phyloP scores from a whole-genome alignment of 2,888 invertebrate species.

The Ischnura elegans region DNA sequence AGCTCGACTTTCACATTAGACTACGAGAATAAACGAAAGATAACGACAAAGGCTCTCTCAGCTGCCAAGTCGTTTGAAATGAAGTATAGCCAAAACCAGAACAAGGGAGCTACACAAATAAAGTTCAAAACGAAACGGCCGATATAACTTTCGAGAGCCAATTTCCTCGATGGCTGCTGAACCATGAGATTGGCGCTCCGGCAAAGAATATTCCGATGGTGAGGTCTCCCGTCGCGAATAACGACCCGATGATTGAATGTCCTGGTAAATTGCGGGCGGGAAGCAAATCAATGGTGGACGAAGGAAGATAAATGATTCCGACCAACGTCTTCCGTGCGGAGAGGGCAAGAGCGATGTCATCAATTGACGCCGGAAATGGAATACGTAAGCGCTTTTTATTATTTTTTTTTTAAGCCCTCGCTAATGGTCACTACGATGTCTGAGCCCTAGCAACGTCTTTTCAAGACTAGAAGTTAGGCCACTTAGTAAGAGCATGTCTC shows the following conservation, averaged over 20 bases:
- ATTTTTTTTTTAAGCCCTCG: neutral
- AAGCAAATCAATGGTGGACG: neutral
- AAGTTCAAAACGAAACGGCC: too few species aligned
- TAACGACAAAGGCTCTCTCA: too few species aligned
- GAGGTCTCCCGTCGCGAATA: neutral
- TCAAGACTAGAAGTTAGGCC: too few species aligned
- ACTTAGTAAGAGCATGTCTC: too few species aligned
- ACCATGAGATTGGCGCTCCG: neutral
- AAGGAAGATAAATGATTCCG: neutral
- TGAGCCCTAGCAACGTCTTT: neutral
- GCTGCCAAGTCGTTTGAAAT: too few species aligned
- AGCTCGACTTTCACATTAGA: too few species aligned
- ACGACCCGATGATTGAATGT: neutral
- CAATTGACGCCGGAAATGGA: constrained; percentile 18
- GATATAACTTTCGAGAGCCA: neutral
- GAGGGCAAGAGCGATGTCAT: neutral
- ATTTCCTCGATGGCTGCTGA: neutral
- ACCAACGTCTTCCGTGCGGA: neutral
- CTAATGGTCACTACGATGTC: neutral
- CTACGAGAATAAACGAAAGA: too few species aligned
- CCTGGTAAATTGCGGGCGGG: neutral
- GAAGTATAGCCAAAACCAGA: neutral
- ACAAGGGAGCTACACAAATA: neutral
- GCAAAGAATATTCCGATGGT: neutral
- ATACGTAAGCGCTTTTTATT: neutral